Evolutionary conservation across 2,113 vertebrate species (phyloP).

Genomic region (Syngnathus scovelli): DNA sequence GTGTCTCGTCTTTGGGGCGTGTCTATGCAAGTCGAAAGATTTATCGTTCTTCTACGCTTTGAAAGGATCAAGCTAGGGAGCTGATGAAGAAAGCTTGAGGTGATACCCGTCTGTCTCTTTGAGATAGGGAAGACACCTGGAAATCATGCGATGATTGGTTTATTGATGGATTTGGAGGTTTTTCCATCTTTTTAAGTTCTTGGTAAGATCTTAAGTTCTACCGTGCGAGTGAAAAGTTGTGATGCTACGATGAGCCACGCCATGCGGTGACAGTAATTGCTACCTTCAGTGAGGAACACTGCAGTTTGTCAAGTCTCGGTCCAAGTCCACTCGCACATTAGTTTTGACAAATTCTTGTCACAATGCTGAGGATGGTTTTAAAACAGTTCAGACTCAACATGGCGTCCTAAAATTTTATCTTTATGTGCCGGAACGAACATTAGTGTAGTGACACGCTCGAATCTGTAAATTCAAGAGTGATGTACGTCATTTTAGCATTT

Average conservation of each 20-base stretch:
- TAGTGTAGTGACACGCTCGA: not conserved
- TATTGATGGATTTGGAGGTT: not conserved
- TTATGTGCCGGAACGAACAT: not conserved
- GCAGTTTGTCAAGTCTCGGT: conserved; percentile 14
- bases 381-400: not conserved
- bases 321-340: conserved; percentile 8
- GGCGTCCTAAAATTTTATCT: not conserved
- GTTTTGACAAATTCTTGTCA: not conserved
- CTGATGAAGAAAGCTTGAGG: not conserved
- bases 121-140: conserved; percentile 1
- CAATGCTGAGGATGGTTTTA: not conserved
- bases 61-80: conserved; percentile 8
- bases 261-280: conserved; percentile 31
- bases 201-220: not conserved
- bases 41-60: conserved; percentile 20
- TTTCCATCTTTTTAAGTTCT: not conserved
- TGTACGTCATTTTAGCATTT: not conserved
- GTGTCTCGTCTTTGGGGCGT: conserved; percentile 30
- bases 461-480: conserved; percentile 3
- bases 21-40: conserved; percentile 35
- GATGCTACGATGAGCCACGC: not conserved
- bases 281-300: conserved; percentile 9
- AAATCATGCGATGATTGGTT: not conserved
- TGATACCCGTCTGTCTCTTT: not conserved
- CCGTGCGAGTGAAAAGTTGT: not conserved